These are phyloP conservation scores for Pseudomyrmex gracilis DNA, from an alignment of 1,140 invertebrate genomes.

Conservation along the genomic window DNA sequence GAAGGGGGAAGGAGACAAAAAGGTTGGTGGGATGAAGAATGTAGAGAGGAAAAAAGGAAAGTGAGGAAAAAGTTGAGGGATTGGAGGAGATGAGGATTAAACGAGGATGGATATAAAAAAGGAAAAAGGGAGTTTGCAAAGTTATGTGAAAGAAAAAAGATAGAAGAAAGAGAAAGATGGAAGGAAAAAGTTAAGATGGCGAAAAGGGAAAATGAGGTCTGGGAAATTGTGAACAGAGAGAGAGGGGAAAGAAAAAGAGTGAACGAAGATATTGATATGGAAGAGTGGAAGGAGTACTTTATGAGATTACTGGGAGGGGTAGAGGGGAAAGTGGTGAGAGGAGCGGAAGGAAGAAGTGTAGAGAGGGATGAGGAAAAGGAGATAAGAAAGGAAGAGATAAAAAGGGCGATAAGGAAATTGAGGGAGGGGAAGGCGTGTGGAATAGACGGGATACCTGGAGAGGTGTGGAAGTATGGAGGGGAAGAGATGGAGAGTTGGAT, in stretches of 20 bases:
- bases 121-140: slow-evolving; percentile 7
- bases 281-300: neutral
- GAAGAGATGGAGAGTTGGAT: neutral
- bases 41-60: slow-evolving; percentile 33
- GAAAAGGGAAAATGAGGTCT: neutral
- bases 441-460: neutral
- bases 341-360: slow-evolving; percentile 26
- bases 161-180: neutral
- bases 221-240: neutral
- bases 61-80: slow-evolving; percentile 10
- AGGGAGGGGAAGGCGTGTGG: neutral
- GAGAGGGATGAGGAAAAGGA: neutral
- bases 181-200: neutral
- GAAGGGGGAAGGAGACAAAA: slow-evolving; percentile 15
- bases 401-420: neutral
- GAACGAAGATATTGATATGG: slow-evolving; percentile 23
- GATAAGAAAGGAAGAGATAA: neutral
- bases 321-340: neutral
- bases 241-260: neutral
- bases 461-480: neutral
- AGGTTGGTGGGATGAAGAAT: slow-evolving; percentile 7
- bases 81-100: slow-evolving; percentile 16
- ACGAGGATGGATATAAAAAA: slow-evolving; percentile 35
- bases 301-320: neutral
- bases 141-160: neutral